phyloP scores from a whole-genome alignment of 2,888 invertebrate species.

The Drosophila niveifrons region DNA sequence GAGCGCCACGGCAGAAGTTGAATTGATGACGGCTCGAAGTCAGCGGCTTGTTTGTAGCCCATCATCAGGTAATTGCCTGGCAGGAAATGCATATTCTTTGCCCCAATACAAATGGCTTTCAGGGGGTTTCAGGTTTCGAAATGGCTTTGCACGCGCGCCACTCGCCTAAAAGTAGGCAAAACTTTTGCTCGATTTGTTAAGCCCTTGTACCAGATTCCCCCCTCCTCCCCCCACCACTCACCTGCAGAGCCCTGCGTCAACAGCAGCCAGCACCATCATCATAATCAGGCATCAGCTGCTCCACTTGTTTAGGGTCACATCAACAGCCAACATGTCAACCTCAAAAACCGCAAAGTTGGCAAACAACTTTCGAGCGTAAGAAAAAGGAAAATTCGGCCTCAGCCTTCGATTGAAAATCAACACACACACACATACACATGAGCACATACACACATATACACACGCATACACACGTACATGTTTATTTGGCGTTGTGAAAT shows the following conservation, averaged over 20 bases:
- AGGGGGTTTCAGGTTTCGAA: conserved; percentile 1
- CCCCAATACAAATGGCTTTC: conserved; percentile 51
- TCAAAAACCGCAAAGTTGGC: conserved; percentile 81
- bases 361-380: conserved; percentile 67
- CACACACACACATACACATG: conserved; percentile 58
- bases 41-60: conserved; percentile 77
- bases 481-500: conserved; percentile 66
- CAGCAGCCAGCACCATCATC: conserved; percentile 49
- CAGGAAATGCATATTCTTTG: conserved; percentile 77
- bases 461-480: conserved; percentile 32
- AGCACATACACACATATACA: conserved; percentile 25
- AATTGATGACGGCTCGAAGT: conserved; percentile 76
- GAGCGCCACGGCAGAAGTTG: conserved; percentile 55
- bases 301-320: conserved; percentile 75
- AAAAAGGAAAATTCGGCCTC: conserved; percentile 54
- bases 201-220: conserved; percentile 1
- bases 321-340: conserved; percentile 80
- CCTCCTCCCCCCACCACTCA: neutral
- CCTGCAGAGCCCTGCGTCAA: neutral
- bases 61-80: conserved; percentile 78
- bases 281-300: conserved; percentile 74
- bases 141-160: neutral
- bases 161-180: conserved; percentile 15
- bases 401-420: conserved; percentile 79
- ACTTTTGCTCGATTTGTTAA: conserved; percentile 58